These are phyloP conservation scores for Toxotes chatareus DNA, from an alignment of 2,113 vertebrate genomes.

Conservation along the genomic window DNA sequence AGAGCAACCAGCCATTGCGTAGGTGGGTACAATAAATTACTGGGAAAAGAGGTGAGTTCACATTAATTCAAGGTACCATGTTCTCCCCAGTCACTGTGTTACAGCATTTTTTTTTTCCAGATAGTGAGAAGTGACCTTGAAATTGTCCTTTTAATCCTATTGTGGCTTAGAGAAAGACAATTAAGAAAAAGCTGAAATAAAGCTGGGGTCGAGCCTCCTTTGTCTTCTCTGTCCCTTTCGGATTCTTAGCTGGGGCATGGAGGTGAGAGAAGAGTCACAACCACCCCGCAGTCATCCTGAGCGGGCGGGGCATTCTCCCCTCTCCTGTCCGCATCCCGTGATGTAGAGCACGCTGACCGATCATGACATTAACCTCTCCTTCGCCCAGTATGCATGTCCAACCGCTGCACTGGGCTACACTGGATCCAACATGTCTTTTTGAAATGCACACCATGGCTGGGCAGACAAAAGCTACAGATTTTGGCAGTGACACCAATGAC, in stretches of 20 bases:
- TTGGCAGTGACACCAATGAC: not conserved
- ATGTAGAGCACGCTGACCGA: conserved; percentile 49
- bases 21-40: conserved; percentile 8
- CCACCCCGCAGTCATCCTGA: conserved; percentile 22
- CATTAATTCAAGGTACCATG: conserved; percentile 30
- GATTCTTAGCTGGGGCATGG: conserved; percentile 17
- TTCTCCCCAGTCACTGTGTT: conserved; percentile 8
- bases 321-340: conserved; percentile 10
- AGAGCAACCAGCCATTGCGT: conserved; percentile 13
- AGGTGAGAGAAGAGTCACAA: conserved; percentile 51
- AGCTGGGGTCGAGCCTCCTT: not conserved
- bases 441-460: not conserved
- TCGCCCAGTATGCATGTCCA: conserved; percentile 16
- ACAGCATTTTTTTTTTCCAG: not conserved
- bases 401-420: not conserved
- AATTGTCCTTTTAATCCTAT: conserved; percentile 61
- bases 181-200: conserved; percentile 41
- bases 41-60: conserved; percentile 28
- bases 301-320: not conserved
- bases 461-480: not conserved
- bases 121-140: conserved; percentile 51
- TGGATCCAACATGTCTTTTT: too few species aligned
- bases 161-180: conserved; percentile 33
- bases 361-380: conserved; percentile 46
- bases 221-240: conserved; percentile 31